Evolutionary conservation across 2,888 invertebrate species (phyloP).

Genomic region (Listrodromus nycthemerus): DNA sequence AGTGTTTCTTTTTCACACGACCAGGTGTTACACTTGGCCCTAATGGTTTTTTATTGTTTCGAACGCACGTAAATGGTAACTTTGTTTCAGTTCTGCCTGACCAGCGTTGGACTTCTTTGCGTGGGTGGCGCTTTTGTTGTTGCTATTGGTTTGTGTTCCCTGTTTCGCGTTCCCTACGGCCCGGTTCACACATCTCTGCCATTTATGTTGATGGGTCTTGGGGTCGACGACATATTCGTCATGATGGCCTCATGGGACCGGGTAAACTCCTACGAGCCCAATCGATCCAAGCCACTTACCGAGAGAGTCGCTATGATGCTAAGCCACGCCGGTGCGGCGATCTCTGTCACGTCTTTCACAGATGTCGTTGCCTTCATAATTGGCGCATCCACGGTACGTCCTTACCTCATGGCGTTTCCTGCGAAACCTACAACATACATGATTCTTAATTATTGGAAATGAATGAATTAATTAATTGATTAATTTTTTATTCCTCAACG

Average conservation of each 20-base stretch:
- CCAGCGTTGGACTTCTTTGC: constrained; percentile 89
- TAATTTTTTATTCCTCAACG: too few relatives aligned
- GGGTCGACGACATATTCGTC: constrained; percentile 94
- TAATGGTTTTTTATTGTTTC: background rate
- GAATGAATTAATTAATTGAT: too few relatives aligned
- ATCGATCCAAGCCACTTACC: constrained; percentile 86
- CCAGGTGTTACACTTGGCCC: too few relatives aligned
- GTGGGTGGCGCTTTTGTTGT: constrained; percentile 91
- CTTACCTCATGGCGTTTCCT: background rate
- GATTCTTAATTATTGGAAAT: too few relatives aligned
- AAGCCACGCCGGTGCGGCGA: constrained; percentile 93
- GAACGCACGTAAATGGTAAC: constrained; percentile 10
- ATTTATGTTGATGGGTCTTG: constrained; percentile 92
- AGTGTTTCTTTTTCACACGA: too few relatives aligned
- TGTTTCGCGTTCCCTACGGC: constrained; percentile 90
- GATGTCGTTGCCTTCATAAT: constrained; percentile 92
- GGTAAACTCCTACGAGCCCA: constrained; percentile 85
- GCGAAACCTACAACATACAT: too few relatives aligned
- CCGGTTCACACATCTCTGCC: constrained; percentile 93
- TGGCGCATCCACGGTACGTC: constrained; percentile 90
- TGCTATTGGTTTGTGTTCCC: constrained; percentile 90
- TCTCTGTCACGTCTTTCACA: constrained; percentile 93
- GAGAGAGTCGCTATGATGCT: constrained; percentile 89
- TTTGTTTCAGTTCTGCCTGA: constrained; percentile 87
- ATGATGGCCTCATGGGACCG: constrained; percentile 92